phyloP scores from a whole-genome alignment of 2,797 vertebrate species.

The Myotis pilosus region DNA sequence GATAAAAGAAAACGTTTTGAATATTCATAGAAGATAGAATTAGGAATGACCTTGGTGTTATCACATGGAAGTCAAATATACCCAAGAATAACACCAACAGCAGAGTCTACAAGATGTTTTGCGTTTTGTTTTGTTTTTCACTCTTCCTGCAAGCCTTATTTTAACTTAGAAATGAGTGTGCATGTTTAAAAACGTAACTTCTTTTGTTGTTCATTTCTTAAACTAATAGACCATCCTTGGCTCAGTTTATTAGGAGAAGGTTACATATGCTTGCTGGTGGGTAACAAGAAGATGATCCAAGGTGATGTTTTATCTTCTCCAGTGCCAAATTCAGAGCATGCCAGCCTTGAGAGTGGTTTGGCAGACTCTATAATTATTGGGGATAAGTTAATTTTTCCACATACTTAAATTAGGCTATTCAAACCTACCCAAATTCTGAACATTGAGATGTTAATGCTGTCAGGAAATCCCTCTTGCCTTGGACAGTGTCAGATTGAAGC shows the following conservation, averaged over 20 bases:
- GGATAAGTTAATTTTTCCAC: slow-evolving; percentile 1
- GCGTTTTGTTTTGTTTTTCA: neutral
- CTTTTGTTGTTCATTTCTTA: neutral
- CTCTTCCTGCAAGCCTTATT: neutral
- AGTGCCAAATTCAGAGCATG: neutral
- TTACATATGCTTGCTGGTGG: neutral
- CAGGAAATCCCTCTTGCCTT: neutral
- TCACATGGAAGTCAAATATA: slow-evolving; percentile 24
- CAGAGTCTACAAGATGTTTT: neutral
- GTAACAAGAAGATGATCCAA: neutral
- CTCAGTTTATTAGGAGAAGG: neutral
- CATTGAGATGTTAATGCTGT: neutral
- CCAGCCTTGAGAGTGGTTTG: neutral
- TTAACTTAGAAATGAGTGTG: neutral
- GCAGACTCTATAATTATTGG: neutral
- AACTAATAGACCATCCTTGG: neutral
- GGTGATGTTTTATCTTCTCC: slow-evolving; percentile 6
- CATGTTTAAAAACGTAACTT: neutral
- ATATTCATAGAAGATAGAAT: slow-evolving; percentile 14
- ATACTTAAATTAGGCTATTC: neutral
- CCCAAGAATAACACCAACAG: neutral
- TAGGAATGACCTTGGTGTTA: slow-evolving; percentile 46
- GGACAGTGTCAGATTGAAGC: neutral
- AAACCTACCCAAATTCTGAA: neutral
- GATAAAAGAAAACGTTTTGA: slow-evolving; percentile 29